A percentile compares a stretch with the other conserved stretches of the same genome.
These are phyloP conservation scores for Junonia oenone DNA, from an alignment of 2,888 invertebrate genomes.

Conservation along the genomic window DNA sequence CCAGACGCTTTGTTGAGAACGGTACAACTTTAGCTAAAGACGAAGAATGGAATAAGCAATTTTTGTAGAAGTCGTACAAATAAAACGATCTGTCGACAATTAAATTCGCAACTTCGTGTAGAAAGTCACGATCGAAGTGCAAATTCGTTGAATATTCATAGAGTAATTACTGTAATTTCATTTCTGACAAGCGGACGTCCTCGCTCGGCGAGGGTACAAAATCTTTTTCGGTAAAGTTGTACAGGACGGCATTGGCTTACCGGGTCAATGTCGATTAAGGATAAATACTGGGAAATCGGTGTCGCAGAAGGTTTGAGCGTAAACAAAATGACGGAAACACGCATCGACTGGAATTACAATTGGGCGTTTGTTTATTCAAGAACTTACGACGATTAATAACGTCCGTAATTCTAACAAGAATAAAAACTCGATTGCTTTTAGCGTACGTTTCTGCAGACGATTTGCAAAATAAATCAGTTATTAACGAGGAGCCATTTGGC, in stretches of 20 bases:
- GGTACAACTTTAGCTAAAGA: slow-evolving; percentile 2
- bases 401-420: too few species aligned
- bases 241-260: slow-evolving; percentile 55
- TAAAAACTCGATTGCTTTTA: too few species aligned
- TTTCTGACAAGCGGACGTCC: slow-evolving; percentile 40
- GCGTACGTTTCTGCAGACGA: not conserved
- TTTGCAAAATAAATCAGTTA: slow-evolving; percentile 20
- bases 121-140: not conserved
- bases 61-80: not conserved
- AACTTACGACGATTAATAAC: slow-evolving; percentile 3
- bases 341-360: slow-evolving; percentile 40
- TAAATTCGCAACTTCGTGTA: slow-evolving; percentile 1
- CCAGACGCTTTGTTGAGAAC: not conserved
- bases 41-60: not conserved
- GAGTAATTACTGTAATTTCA: not conserved
- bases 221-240: slow-evolving; percentile 35
- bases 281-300: slow-evolving; percentile 47
- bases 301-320: slow-evolving; percentile 39
- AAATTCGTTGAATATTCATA: not conserved
- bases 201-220: slow-evolving; percentile 40
- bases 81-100: not conserved
- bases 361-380: slow-evolving; percentile 1
- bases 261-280: slow-evolving; percentile 62
- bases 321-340: slow-evolving; percentile 40
- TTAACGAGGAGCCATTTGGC: slow-evolving; percentile 23